Base-by-base conservation (phyloP, 2,797 vertebrate genomes). In the Sylvia borin region DNA sequence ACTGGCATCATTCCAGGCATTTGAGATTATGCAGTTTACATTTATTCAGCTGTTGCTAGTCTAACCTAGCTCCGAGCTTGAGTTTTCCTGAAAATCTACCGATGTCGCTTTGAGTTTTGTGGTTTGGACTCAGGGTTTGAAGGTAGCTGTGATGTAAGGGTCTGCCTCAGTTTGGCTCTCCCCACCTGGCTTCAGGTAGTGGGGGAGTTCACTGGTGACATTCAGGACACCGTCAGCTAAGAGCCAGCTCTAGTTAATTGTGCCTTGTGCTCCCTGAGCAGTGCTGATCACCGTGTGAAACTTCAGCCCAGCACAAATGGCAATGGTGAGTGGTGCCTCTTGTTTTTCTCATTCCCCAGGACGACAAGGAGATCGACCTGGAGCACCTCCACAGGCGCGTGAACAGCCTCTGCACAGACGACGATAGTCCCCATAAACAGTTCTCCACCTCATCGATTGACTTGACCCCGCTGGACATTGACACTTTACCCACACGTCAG, bases 391-490 rank as follows among this genome's bases (percentile, higher is more conserved):
- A 99, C 98, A 99, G 99, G 97, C 98, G 99, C 72, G 99, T 99
- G 98, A 99, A 99, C 99, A 99, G 99, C 98, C 98, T 99, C 98
- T 99, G 99, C 98, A 99, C 99, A 96, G 99, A 99, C 43, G 99
- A 99, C 34, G 99, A 99, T 97, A 99, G 99, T 97, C 99, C 99
- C 97, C 99, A 99, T 98, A 99, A 99, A 99, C 99, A 99, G 98
- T 99, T 99, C 98, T 99, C 99, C 98, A 99, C 99, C 98, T 99
- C 99, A 72, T 99, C 99, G 91, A 99, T 99, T 98, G 99, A 99
- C 98, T 98, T 99, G 98, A 99, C 99, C 78, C 99, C 99, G 11
- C 98, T 99, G 97, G 99, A 99, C 97, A 99, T 99, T 98, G 99
- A 99, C 97, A 99, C 99, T 64, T 98, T 99, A 95, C 99, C 99